phyloP scores from a whole-genome alignment of 2,113 vertebrate species.

The Myotis lucifugus region DNA sequence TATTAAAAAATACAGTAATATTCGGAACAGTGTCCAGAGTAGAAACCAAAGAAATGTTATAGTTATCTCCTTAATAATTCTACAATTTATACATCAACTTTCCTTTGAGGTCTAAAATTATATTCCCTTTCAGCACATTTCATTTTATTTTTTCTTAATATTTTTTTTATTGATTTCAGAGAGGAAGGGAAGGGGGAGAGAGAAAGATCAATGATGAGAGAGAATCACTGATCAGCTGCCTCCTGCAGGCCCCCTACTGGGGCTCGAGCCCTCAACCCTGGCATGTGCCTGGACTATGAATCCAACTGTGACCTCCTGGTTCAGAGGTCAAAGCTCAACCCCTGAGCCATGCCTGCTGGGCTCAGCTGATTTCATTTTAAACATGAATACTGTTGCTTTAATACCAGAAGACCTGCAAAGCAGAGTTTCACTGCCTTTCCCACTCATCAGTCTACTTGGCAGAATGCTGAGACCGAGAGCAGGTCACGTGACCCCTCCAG shows the following conservation, averaged over 20 bases:
- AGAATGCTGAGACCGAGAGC: background rate
- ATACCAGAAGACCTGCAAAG: background rate
- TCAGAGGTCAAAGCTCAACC: no score
- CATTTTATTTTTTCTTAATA: background rate
- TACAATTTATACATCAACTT: background rate
- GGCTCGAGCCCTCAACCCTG: no score
- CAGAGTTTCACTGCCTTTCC: background rate
- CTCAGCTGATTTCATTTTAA: background rate
- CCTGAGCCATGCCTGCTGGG: no score
- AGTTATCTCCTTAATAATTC: background rate
- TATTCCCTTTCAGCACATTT: background rate
- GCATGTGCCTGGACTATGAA: no score
- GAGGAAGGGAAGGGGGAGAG: no score
- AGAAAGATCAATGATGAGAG: no score
- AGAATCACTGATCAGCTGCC: no score
- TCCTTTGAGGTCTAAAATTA: constrained; percentile 46
- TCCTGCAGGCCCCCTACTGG: no score
- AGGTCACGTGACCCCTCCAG: background rate
- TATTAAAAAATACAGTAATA: background rate
- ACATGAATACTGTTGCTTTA: background rate
- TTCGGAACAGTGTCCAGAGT: background rate
- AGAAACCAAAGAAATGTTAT: background rate
- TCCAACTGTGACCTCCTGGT: no score
- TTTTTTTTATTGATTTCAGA: no score
- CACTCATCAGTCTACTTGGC: background rate